Base-by-base conservation (phyloP, 2,888 invertebrate genomes). In the Lottia scabra region DNA sequence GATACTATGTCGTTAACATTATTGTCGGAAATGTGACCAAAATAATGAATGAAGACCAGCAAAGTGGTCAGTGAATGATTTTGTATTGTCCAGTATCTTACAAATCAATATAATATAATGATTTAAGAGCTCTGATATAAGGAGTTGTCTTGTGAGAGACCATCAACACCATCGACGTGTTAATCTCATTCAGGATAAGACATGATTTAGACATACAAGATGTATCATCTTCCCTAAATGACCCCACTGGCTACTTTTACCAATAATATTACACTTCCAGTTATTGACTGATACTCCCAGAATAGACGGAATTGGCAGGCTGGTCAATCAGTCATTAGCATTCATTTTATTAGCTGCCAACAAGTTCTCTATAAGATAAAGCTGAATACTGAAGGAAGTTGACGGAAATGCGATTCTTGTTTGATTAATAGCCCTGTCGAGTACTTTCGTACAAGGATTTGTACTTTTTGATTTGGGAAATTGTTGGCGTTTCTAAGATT, bases 281-380 rank as follows among this genome's bases (percentile, higher is more conserved):
- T 23, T 56, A 23, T 56, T 56, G 56, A 19, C 56, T 10, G 56
- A 56, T 23, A 56, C 19, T 56, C 56, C 56, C 23, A 19, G 56
- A 56, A 56, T 56, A 23, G 56, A 8, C 19, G 13, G 56, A 56
- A 56, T 56, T 56, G 19, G 13, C 19, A 12, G 13, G 56, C 19
- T 56, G 56, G 56, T 56, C 56, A 56, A 56, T 56, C 23, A 23
- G 56, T 56, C 56, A 56, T 56, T 56, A 56, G 56, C 19, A 56
- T 10, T 19, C 23, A 19, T 56, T 56, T 56, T 23, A 56, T 56
- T 56, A 56, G 56, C 56, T 56, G 56, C 23, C 56, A 56, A 56
- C 56, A 56, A 56, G 56, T 56, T 56, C 13, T 56, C 56, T 56
- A 23, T 38, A 19, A 56, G 56, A 56, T 56, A 13, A 56, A 56